Conservation (phyloP, 2,113 vertebrate species). For the Pandion haliaetus region DNA sequence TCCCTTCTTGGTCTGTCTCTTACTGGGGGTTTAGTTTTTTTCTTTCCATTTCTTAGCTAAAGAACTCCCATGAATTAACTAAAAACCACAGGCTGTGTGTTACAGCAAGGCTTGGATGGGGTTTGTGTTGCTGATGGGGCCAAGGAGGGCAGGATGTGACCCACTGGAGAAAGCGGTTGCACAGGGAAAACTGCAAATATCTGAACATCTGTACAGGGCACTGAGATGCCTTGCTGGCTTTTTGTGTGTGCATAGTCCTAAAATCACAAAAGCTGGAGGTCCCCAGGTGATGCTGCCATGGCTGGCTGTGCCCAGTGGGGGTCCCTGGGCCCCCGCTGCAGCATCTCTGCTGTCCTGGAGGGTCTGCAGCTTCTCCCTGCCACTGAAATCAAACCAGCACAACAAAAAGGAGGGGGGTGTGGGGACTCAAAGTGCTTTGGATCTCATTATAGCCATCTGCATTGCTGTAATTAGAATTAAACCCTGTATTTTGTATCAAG, state of each 20-base stretch:
- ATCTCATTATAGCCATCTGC: neutral
- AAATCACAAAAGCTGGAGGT: neutral
- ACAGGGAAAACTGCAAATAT: neutral
- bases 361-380: neutral
- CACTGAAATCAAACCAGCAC: neutral
- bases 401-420: accelerated
- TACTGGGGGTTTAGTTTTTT: neutral
- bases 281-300: neutral
- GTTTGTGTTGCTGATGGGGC: neutral
- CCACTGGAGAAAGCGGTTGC: neutral
- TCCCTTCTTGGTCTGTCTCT: neutral
- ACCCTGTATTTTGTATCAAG: neutral
- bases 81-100: neutral
- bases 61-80: neutral
- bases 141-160: neutral
- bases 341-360: neutral
- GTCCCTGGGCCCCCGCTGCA: neutral
- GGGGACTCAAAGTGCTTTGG: neutral
- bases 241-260: neutral
- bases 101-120: neutral
- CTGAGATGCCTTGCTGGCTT: neutral
- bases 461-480: neutral
- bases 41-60: neutral
- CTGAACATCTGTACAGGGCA: accelerated
- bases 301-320: neutral